Base-by-base conservation (phyloP, 1,140 invertebrate genomes). In the Anastrepha ludens region DNA sequence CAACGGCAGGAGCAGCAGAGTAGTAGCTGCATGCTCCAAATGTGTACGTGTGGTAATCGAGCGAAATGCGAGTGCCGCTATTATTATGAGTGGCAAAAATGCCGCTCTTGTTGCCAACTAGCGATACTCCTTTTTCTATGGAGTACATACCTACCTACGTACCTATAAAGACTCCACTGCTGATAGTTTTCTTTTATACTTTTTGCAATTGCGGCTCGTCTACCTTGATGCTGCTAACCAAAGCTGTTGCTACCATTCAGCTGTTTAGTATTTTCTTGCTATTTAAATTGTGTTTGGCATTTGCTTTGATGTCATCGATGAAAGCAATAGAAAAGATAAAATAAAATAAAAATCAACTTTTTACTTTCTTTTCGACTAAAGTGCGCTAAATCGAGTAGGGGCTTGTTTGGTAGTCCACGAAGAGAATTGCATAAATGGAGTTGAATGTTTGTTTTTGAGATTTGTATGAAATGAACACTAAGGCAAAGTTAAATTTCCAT, bases 1-100 rank as follows among this genome's bases (percentile, higher is more conserved):
- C 50, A 50, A 11, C 47, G n/a, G 47, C 44, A 29, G 74, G 47
- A 29, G 74, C n/a, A 39, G 67, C 11, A 8, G 74, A 67, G 9
- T 2, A 81, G 50, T 29, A 8, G 50, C 47, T 11, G 64, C 20
- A 44, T n/a, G 64, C 9, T n/a, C 39, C 2, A 3, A 74, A 0
- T 81, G 47, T 17, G 74, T 81, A 81, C 74, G 74, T 81, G 74
- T 81, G 20, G 74, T 81, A 81, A 81, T 81, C 47, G 44, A 15
- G 47, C 41, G 15, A 55, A 81, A 81, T 81, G 74, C 17, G 47
- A 55, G 47, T 55, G 74, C 47, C 11, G 41, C 55, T 50, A 81
- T 81, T 81, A 47, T 81, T 81, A 81, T 81, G 47, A 55, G 47
- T 81, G 20, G 74, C 55, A 29, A 29, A 29, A 29, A 29, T 81